phyloP scores from a whole-genome alignment of 2,113 vertebrate genomes.

The Hippoglossus stenolepis region DNA sequence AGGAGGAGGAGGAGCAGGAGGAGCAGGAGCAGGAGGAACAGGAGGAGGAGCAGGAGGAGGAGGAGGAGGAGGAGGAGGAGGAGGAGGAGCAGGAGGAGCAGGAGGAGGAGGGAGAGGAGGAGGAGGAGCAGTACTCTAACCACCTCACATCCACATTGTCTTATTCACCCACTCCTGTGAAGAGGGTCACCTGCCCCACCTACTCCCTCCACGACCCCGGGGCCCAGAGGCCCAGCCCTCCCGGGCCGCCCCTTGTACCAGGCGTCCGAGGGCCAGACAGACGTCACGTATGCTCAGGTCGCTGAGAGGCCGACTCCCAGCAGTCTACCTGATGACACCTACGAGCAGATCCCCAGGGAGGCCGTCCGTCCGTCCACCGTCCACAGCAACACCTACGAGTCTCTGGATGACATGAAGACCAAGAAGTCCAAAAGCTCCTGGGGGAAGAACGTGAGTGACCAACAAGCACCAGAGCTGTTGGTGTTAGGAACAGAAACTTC shows the following conservation, averaged over 20 bases:
- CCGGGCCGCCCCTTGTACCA: constrained; percentile 63
- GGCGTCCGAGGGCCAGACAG: neutral
- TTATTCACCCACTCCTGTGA: constrained; percentile 26
- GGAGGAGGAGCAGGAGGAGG: constrained; percentile 2
- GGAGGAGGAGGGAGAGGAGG: neutral
- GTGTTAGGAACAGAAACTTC: neutral
- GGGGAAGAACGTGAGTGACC: constrained; percentile 70
- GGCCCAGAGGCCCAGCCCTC: neutral
- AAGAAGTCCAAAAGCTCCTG: constrained; percentile 63
- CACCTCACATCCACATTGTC: constrained; percentile 40
- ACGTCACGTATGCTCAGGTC: constrained; percentile 69
- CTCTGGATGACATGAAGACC: constrained; percentile 70
- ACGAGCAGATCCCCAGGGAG: constrained; percentile 66
- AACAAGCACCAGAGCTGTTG: rapidly evolving
- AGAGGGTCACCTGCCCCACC: constrained; percentile 53
- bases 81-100: neutral
- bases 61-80: no score
- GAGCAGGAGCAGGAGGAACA: neutral
- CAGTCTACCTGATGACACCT: constrained; percentile 58
- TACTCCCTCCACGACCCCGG: constrained; percentile 52
- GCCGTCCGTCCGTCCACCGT: neutral
- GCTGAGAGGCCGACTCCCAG: constrained; percentile 2
- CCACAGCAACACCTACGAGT: constrained; percentile 70
- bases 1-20: neutral
- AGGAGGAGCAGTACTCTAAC: constrained; percentile 5